These are phyloP conservation scores for Hippocampus zosterae DNA, from an alignment of 2,113 vertebrate species.

Conservation along the genomic window DNA sequence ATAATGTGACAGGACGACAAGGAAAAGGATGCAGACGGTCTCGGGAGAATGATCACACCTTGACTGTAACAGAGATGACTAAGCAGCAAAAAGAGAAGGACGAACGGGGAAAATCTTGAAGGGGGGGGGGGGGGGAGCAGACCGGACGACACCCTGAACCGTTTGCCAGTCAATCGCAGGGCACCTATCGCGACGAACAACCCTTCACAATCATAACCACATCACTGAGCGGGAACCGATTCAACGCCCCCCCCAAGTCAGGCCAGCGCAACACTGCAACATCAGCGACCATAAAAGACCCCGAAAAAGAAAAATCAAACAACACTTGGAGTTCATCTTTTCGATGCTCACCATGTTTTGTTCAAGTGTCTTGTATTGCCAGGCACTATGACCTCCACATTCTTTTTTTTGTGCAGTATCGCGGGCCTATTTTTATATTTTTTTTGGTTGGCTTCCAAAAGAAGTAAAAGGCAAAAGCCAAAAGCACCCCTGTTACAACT, in stretches of 20 bases:
- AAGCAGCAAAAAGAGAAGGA: neutral
- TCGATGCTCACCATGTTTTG: neutral
- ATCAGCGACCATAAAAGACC: neutral
- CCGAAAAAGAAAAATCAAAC: too few species aligned
- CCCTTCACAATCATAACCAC: too few species aligned
- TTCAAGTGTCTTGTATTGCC: neutral
- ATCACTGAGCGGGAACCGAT: too few species aligned
- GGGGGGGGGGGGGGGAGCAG: neutral
- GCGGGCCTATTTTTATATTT: neutral
- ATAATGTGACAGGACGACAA: slow-evolving; percentile 41
- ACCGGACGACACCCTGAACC: too few species aligned
- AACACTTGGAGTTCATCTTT: neutral
- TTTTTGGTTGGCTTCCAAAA: neutral
- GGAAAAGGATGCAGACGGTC: slow-evolving; percentile 6
- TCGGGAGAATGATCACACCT: slow-evolving; percentile 52
- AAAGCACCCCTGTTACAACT: slow-evolving; percentile 1
- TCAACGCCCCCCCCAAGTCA: too few species aligned
- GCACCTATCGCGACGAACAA: too few species aligned
- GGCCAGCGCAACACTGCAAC: too few species aligned
- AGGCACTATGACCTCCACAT: neutral
- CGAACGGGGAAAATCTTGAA: neutral
- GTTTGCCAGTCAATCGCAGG: too few species aligned
- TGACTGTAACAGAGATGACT: slow-evolving; percentile 26
- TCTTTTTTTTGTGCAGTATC: neutral
- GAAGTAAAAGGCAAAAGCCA: neutral